phyloP scores from a whole-genome alignment of 1,140 invertebrate species.

The Zaprionus tsacasi region DNA sequence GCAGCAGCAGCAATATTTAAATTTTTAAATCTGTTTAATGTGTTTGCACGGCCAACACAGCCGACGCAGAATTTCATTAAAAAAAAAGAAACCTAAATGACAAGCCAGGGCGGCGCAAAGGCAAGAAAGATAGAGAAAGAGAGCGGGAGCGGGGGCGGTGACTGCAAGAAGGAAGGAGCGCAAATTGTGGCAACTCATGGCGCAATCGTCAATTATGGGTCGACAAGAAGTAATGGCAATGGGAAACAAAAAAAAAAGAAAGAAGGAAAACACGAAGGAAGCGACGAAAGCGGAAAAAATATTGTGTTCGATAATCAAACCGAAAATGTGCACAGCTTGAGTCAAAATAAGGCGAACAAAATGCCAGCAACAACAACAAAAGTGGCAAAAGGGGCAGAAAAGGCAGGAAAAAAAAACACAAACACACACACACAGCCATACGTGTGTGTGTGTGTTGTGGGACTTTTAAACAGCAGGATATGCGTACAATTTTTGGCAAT shows the following conservation, averaged over 20 bases:
- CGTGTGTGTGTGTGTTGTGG: not conserved
- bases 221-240: constrained; percentile 61
- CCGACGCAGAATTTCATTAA: constrained; percentile 62
- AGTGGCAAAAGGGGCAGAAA: constrained; percentile 65
- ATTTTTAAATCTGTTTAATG: constrained; percentile 71
- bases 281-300: constrained; percentile 74
- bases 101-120: constrained; percentile 13
- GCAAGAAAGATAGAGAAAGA: not conserved
- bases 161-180: not conserved
- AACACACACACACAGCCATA: not conserved
- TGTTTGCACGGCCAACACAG: constrained; percentile 58
- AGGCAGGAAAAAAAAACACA: constrained; percentile 61
- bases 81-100: constrained; percentile 48
- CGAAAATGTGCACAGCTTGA: constrained; percentile 82
- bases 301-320: constrained; percentile 82
- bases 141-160: not conserved
- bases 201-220: constrained; percentile 80
- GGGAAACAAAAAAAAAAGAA: not conserved
- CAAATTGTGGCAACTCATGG: constrained; percentile 78
- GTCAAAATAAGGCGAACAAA: constrained; percentile 65
- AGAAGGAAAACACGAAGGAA: constrained; percentile 25
- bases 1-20: constrained; percentile 46
- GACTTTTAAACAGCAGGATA: constrained; percentile 81
- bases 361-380: constrained; percentile 24
- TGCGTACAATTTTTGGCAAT: constrained; percentile 80